Evolutionary conservation across 2,888 invertebrate genomes (phyloP), one percentile per base, ranked within the genome.

Genomic region (Carterocephalus palaemon): DNA sequence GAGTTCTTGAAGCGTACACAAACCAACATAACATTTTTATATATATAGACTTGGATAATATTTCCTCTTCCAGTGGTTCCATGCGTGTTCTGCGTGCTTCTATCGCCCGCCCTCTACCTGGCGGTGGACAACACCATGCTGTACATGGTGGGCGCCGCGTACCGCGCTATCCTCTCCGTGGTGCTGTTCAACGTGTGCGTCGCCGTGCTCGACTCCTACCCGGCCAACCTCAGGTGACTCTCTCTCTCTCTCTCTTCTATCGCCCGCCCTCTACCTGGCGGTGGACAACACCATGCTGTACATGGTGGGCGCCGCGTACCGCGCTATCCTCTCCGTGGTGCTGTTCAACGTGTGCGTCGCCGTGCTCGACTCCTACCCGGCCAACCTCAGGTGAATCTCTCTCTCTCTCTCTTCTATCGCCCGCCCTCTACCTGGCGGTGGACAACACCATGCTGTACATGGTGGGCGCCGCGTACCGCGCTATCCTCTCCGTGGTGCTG

Each of bases 211-310:
- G 88, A 89, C 49, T 76, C 75, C 0, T 90, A 89, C 56, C 90
- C 90, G 0, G 89, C 90, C 49, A 86, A 89, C 56, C 72, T 90
- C 53, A 88, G 90, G 90, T 89, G 38, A 62, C 61, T 6, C n/a
- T 4, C 0, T 5, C 13, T 5, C 4, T n/a, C n/a, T n/a, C n/a
- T n/a, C n/a, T n/a, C 52, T 87, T 47, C 67, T 88, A 19, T 83
- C 88, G n/a, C 86, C 88, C 4, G 79, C 85, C 1, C 65, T 90
- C 34, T 88, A 88, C 70, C 66, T 77, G 33, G 69, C 66, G 38
- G 58, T 59, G 57, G 64, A 63, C 38, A 82, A 84, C 67, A 75
- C 74, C n/a, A 61, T 70, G 54, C 68, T 85, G 28, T 83, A 83
- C 64, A 48, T 87, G n/a, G 67, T 88, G 19, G 83, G 85, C 50